Evolutionary conservation across 1,140 invertebrate species (phyloP).

Genomic region (Pseudobourletiella spinata): DNA sequence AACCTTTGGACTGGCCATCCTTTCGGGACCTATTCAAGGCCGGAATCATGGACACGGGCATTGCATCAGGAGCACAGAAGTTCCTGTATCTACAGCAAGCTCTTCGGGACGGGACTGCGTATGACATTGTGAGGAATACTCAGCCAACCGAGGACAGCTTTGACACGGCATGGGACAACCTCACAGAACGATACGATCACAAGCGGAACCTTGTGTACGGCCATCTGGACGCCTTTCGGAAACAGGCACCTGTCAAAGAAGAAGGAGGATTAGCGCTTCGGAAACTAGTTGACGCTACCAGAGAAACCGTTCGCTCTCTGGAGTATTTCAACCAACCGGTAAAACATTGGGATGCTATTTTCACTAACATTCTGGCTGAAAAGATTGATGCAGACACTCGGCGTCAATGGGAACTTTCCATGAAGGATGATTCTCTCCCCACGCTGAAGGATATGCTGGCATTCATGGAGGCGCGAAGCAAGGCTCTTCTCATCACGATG

Average conservation of each 20-base stretch:
- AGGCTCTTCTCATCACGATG: not conserved
- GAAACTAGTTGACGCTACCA: conserved; percentile 10
- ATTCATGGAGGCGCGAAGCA: conserved; percentile 1
- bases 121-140: not conserved
- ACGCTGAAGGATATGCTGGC: not conserved
- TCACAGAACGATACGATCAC: not conserved
- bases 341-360: conserved; percentile 12
- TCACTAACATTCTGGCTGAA: conserved; percentile 8
- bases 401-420: not conserved
- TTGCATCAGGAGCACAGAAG: not conserved
- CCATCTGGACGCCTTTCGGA: not conserved
- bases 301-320: conserved; percentile 12
- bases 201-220: not conserved
- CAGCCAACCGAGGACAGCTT: not conserved
- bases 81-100: not conserved
- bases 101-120: not conserved
- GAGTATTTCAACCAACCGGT: not conserved
- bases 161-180: not conserved
- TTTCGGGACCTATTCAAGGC: not conserved
- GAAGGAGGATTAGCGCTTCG: not conserved
- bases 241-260: not conserved
- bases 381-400: conserved; percentile 17
- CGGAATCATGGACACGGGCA: not conserved
- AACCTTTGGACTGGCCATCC: not conserved
- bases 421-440: not conserved